Conservation (phyloP, 92 coral and sea anemone genomes). For the Parazoanthus atlanticus region DNA sequence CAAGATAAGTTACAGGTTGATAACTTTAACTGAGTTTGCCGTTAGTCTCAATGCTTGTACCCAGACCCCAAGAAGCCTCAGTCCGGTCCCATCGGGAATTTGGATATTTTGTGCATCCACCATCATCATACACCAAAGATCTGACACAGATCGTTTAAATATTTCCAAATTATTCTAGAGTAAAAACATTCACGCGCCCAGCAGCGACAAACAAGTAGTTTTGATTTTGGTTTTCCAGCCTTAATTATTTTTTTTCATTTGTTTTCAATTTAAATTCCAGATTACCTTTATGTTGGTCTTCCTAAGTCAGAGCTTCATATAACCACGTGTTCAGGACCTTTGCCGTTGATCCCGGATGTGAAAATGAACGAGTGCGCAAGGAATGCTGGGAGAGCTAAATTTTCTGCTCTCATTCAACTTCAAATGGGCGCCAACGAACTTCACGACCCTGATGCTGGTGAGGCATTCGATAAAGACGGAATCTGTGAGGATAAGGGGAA, state of each 20-base stretch:
- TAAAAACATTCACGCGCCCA: too few species aligned
- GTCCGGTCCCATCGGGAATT: too few species aligned
- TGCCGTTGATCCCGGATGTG: not conserved
- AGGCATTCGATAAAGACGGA: not conserved
- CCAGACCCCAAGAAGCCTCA: too few species aligned
- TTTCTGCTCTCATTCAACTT: constrained; percentile 19
- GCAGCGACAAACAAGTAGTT: too few species aligned
- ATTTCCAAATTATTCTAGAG: too few species aligned
- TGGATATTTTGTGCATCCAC: too few species aligned
- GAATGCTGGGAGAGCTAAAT: constrained; percentile 11
- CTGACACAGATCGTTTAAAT: too few species aligned
- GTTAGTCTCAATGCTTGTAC: too few species aligned
- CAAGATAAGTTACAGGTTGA: too few species aligned
- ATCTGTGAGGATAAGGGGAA: not conserved
- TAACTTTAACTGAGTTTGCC: too few species aligned
- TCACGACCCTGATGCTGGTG: not conserved
- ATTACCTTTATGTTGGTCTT: not conserved
- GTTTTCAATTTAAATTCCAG: not conserved
- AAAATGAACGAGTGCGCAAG: constrained; percentile 8
- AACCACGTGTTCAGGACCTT: constrained; percentile 8
- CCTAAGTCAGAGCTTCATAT: constrained; percentile 1
- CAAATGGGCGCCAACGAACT: not conserved
- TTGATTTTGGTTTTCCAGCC: too few species aligned
- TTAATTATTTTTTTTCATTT: not conserved
- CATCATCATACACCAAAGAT: too few species aligned